Evolutionary conservation across 2,888 invertebrate species (phyloP), one percentile per base, ranked within the genome.

Genomic region (Ypsolopha sequella): DNA sequence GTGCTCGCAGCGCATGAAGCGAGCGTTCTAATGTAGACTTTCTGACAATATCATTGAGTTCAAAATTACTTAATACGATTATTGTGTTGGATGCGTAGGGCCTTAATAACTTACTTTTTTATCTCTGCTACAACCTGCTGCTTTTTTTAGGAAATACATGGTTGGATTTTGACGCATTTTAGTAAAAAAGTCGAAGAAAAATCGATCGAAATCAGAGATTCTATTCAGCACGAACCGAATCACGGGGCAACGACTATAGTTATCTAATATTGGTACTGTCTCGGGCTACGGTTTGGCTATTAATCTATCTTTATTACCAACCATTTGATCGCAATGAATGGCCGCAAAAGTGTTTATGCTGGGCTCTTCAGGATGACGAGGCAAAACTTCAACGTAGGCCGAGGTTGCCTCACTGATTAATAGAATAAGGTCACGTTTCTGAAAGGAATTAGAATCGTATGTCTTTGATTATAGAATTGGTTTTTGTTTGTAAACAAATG

Each of bases 221-320:
- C 39, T 10, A 39, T 10, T 10, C n/a, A 10, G 39, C 7, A 10
- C 39, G 39, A 11, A 10, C 10, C 10, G 39, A 39, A 39, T 39
- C n/a, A 11, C 10, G 39, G 10, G 39, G 39, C 39, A 39, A 11
- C 6, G 39, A 39, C 6, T 10, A 10, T 39, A 11, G 10, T 39
- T 39, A 24, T 24, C 24, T n/a, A 24, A 24, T 24, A 24, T 24
- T 24, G 24, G 24, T 3, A 4, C 24, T 24, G 24, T 24, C 24
- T 24, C 24, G 24, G 24, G 4, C 24, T 24, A 47, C 43, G 52
- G 55, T 68, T 61, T 57, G 63, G 24, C 63, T 67, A 69, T 75
- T 75, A 76, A 82, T 84, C 74, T 74, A 79, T 80, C 80, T 80
- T 80, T 82, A 81, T 81, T 82, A 80, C 74, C 68, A 63, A 60